These are phyloP conservation scores for Leptobrachium ailaonicum DNA, from an alignment of 2,113 vertebrate genomes.

Conservation along the genomic window DNA sequence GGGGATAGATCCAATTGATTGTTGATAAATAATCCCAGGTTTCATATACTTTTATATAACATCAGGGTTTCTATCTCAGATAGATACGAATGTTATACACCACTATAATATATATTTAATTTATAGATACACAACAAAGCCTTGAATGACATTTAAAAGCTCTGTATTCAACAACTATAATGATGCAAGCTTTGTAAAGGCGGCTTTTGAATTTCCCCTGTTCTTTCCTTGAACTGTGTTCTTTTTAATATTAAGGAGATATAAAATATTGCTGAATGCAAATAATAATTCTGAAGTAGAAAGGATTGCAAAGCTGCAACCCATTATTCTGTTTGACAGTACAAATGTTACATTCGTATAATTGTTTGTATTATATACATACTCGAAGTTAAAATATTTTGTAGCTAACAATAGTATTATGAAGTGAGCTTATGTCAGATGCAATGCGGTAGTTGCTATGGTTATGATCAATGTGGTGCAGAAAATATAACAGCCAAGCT, in stretches of 20 bases:
- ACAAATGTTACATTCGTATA: not conserved
- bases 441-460: slow-evolving; percentile 78
- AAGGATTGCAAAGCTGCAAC: not conserved
- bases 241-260: not conserved
- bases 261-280: not conserved
- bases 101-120: not conserved
- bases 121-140: not conserved
- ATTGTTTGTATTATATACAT: slow-evolving; percentile 2
- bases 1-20: no score
- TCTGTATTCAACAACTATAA: not conserved
- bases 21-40: no score
- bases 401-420: slow-evolving; percentile 60
- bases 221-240: not conserved
- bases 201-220: not conserved
- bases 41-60: no score
- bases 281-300: not conserved
- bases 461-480: slow-evolving; percentile 83
- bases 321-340: not conserved
- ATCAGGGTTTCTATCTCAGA: not conserved
- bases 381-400: not conserved
- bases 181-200: slow-evolving; percentile 1
- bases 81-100: not conserved
- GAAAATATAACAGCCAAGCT: slow-evolving; percentile 81
- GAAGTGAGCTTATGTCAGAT: slow-evolving; percentile 75
- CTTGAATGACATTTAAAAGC: slow-evolving; percentile 19